Conservation (phyloP, 1,140 invertebrate species). For the Drosophila carrolli region DNA sequence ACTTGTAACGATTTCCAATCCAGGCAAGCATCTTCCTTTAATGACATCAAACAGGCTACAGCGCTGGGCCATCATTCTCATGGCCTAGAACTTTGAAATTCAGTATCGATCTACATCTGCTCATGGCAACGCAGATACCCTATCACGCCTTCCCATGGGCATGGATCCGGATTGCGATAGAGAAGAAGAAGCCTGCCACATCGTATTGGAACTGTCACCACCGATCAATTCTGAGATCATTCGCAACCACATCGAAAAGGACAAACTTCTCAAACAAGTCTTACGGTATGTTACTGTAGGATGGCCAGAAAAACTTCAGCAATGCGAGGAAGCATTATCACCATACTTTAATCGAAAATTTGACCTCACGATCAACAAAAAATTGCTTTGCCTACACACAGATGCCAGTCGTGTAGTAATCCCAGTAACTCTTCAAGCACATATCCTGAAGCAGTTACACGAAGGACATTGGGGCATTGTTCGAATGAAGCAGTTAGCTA, state of each 20-base stretch:
- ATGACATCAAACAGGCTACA: constrained; percentile 3
- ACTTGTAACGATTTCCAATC: constrained; percentile 4
- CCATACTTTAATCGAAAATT: background rate
- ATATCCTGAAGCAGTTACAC: background rate
- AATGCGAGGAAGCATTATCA: background rate
- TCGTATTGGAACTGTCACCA: background rate
- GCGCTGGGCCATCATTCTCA: constrained; percentile 5
- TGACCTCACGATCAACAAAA: background rate
- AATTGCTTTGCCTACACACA: constrained; percentile 1
- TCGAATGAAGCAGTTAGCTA: background rate
- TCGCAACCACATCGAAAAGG: background rate
- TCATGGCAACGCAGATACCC: constrained; percentile 4
- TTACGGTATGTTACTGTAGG: background rate
- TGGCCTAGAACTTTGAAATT: background rate
- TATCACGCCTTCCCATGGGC: constrained; percentile 1
- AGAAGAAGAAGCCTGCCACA: constrained; percentile 3
- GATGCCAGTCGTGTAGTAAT: background rate
- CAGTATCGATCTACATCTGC: constrained; percentile 7
- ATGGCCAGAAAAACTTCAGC: background rate
- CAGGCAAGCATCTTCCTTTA: constrained; percentile 10
- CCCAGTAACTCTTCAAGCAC: background rate
- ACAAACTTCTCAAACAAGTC: background rate
- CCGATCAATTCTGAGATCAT: background rate
- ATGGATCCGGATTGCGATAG: constrained; percentile 3
- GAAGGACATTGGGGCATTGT: background rate